These are phyloP conservation scores for Apis mellifera DNA, from an alignment of 1,140 invertebrate genomes.

Conservation along the genomic window Amel_HAv3.1 CM009931.2:20683501-20684000, in stretches of 20 bases:
- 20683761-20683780: conserved; percentile 32
- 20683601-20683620: not conserved
- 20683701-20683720: not conserved
- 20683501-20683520: no score
- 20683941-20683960: conserved; percentile 47
- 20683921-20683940: conserved; percentile 48
- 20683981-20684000: conserved; percentile 37
- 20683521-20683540: not conserved
- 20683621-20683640: not conserved
- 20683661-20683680: not conserved
- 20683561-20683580: not conserved
- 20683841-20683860: conserved; percentile 40
- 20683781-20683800: not conserved
- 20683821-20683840: not conserved
- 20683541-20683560: not conserved
- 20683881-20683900: conserved; percentile 41
- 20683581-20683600: not conserved
- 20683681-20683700: not conserved
- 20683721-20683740: conserved; percentile 1
- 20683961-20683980: conserved; percentile 38
- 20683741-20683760: conserved; percentile 7
- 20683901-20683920: conserved; percentile 45
- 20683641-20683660: not conserved
- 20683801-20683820: not conserved
- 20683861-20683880: conserved; percentile 36